phyloP scores from a whole-genome alignment of 2,888 invertebrate genomes.

The Scaptomyza polygonia region DNA sequence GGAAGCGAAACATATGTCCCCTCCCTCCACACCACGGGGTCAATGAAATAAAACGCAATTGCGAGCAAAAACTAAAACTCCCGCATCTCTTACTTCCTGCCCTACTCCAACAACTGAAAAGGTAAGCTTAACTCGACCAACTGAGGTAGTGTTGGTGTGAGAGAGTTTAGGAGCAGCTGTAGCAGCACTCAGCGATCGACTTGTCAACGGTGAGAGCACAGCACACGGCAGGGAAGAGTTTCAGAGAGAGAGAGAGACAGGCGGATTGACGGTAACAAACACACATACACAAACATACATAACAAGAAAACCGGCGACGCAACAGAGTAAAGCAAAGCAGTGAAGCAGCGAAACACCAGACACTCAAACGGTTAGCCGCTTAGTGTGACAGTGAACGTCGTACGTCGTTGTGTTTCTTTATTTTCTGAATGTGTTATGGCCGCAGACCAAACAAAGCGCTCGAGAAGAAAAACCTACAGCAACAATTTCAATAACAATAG shows the following conservation, averaged over 20 bases:
- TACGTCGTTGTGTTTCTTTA: conserved; percentile 60
- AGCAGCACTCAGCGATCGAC: conserved; percentile 12
- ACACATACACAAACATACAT: conserved; percentile 6
- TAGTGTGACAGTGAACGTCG: conserved; percentile 80
- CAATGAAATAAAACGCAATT: conserved; percentile 72
- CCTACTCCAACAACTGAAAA: conserved; percentile 8
- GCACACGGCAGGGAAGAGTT: not conserved
- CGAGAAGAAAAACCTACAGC: conserved; percentile 5
- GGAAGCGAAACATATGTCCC: conserved; percentile 11
- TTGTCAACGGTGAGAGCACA: not conserved
- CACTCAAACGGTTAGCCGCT: conserved; percentile 35
- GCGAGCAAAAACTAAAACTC: conserved; percentile 12
- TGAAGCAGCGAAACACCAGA: conserved; percentile 38
- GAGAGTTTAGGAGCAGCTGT: conserved; percentile 11
- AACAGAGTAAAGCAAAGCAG: conserved; percentile 25
- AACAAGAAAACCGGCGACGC: conserved; percentile 47
- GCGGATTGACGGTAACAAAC: conserved; percentile 38
- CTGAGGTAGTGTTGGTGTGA: not conserved
- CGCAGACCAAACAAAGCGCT: conserved; percentile 15
- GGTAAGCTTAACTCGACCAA: conserved; percentile 10
- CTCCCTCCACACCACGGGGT: conserved; percentile 22
- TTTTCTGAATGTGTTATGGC: conserved; percentile 12
- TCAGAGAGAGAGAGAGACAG: conserved; percentile 22
- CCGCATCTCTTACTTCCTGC: not conserved
- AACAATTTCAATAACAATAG: conserved; percentile 19